phyloP scores from a whole-genome alignment of 64 coral and sea anemone genomes.

The Montipora sp. region DNA sequence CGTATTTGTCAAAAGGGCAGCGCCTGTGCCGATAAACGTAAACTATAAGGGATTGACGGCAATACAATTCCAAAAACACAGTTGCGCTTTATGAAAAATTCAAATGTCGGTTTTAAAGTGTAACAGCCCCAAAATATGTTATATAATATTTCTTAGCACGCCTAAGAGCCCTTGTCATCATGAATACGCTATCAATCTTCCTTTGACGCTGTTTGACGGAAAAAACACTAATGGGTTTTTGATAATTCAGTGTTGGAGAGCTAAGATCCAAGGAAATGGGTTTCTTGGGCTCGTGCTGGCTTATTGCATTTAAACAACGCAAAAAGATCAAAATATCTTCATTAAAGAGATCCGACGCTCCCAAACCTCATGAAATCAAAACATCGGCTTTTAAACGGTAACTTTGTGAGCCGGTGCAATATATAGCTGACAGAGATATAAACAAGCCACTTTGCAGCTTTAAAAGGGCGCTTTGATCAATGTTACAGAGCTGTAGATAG shows the following conservation, averaged over 20 bases:
- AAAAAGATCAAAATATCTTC: slow-evolving; percentile 5
- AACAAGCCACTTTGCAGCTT: slow-evolving; percentile 15
- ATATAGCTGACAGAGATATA: not conserved
- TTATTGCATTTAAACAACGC: not conserved
- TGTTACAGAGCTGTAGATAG: not conserved
- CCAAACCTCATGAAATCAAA: not conserved
- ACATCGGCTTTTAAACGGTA: not conserved
- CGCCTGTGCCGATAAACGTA: slow-evolving; percentile 3
- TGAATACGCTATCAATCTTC: slow-evolving; percentile 18
- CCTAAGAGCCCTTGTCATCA: slow-evolving; percentile 1
- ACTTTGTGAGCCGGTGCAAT: not conserved
- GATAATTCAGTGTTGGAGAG: not conserved
- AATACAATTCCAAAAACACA: not conserved
- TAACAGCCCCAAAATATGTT: not conserved
- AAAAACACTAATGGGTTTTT: slow-evolving; percentile 27
- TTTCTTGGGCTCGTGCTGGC: not conserved
- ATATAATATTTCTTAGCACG: not conserved
- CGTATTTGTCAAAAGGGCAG: not conserved
- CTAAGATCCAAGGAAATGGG: slow-evolving; percentile 1
- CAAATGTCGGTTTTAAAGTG: slow-evolving; percentile 16
- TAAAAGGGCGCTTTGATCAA: slow-evolving; percentile 19
- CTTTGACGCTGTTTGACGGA: not conserved
- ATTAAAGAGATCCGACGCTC: not conserved
- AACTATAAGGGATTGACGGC: slow-evolving; percentile 17
- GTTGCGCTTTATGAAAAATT: not conserved